Percentiles rank a stretch among this genome's conserved stretches.
These are phyloP conservation scores for Drosophila multiciliata DNA, from an alignment of 2,888 invertebrate species.

Conservation along the genomic window DNA sequence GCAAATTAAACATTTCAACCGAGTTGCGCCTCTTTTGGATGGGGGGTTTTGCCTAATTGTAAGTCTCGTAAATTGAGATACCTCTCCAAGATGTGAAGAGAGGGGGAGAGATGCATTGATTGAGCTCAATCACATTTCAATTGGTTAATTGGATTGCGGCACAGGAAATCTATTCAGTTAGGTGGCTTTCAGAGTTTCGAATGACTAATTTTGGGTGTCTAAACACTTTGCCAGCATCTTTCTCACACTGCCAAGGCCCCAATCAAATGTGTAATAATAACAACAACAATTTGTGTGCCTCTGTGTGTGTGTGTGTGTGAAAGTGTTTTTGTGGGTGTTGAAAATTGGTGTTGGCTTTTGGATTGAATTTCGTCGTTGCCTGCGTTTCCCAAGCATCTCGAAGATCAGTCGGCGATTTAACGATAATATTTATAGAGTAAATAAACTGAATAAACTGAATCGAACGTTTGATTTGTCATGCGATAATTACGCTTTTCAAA, in stretches of 20 bases:
- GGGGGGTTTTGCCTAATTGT: slow-evolving; percentile 13
- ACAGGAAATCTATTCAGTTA: slow-evolving; percentile 59
- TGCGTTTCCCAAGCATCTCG: slow-evolving; percentile 46
- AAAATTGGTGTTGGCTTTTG: slow-evolving; percentile 32
- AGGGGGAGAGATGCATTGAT: not conserved
- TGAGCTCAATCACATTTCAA: slow-evolving; percentile 21
- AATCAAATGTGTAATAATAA: slow-evolving; percentile 58
- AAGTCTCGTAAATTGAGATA: slow-evolving; percentile 5
- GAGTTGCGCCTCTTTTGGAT: not conserved
- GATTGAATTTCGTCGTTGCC: slow-evolving; percentile 15
- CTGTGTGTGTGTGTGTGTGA: slow-evolving; percentile 8
- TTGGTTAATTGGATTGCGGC: slow-evolving; percentile 41
- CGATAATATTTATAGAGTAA: slow-evolving; percentile 77
- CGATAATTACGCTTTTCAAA: slow-evolving; percentile 80
- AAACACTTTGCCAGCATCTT: slow-evolving; percentile 49
- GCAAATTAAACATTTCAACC: slow-evolving; percentile 7
- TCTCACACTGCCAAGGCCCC: slow-evolving; percentile 46
- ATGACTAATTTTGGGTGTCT: slow-evolving; percentile 61
- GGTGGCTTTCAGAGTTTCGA: slow-evolving; percentile 32
- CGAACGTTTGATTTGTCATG: slow-evolving; percentile 74
- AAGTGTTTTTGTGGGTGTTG: slow-evolving; percentile 49
- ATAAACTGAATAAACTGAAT: slow-evolving; percentile 54
- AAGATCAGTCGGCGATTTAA: slow-evolving; percentile 30
- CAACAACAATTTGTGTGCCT: slow-evolving; percentile 30
- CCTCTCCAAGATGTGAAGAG: not conserved